A percentile compares a stretch with the other conserved stretches of the same genome.
Evolutionary conservation across 2,113 vertebrate species (phyloP).

Genomic region (Pteropus alecto): DNA sequence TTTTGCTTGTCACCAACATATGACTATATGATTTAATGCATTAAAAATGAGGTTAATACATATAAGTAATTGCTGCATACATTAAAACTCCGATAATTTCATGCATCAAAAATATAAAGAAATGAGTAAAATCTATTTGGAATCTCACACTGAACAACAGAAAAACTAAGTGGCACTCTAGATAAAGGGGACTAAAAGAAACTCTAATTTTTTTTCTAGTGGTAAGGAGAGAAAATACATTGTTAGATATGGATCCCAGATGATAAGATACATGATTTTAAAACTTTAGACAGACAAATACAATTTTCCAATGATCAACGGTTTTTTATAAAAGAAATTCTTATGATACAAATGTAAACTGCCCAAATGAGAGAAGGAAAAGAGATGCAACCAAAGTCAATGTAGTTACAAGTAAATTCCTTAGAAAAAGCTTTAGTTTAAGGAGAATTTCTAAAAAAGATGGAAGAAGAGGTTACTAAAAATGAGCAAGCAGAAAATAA

Average conservation of each 20-base stretch:
- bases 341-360: background rate
- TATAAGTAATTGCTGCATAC: background rate
- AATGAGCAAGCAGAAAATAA: background rate
- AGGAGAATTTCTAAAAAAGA: constrained; percentile 19
- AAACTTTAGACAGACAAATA: background rate
- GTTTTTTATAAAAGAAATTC: background rate
- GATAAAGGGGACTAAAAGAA: background rate
- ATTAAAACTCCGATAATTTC: background rate
- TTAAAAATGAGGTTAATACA: constrained; percentile 26
- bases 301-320: background rate
- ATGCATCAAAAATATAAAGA: constrained; percentile 39
- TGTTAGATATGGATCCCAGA: background rate
- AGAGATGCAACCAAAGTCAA: background rate
- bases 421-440: constrained; percentile 14
- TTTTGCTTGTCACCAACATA: background rate
- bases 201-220: background rate
- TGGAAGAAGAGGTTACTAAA: background rate
- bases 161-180: background rate
- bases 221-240: background rate
- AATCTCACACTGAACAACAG: background rate
- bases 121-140: background rate
- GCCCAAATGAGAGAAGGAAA: background rate
- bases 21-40: background rate
- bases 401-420: background rate
- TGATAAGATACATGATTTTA: constrained; percentile 15